Conservation (phyloP, 2,797 vertebrate species). For the Allobates femoralis region DNA sequence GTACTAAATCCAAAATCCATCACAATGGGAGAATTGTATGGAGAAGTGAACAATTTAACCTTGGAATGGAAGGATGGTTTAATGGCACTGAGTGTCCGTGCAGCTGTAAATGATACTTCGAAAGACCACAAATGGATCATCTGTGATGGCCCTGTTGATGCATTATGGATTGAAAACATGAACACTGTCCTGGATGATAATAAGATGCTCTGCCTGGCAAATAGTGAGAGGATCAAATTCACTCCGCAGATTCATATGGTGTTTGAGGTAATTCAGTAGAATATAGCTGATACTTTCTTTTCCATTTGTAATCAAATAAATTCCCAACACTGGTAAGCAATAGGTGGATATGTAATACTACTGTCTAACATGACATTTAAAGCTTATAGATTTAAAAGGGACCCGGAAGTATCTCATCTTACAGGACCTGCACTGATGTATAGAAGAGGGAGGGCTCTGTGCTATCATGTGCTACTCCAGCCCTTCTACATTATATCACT, state of each 20-base stretch:
- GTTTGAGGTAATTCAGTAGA: constrained; percentile 81
- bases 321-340: neutral
- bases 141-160: constrained; percentile 88
- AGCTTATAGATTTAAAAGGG: neutral
- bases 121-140: constrained; percentile 89
- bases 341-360: neutral
- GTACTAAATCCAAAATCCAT: constrained; percentile 90
- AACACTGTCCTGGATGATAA: constrained; percentile 91
- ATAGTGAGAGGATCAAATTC: constrained; percentile 90
- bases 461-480: too few species aligned
- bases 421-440: too few species aligned
- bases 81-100: constrained; percentile 86
- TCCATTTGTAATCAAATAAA: neutral
- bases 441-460: too few species aligned
- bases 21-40: constrained; percentile 86
- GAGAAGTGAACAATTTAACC: constrained; percentile 82
- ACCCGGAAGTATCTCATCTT: too few species aligned
- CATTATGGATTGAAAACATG: constrained; percentile 92
- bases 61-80: constrained; percentile 89
- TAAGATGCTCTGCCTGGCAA: constrained; percentile 91
- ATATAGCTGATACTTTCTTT: neutral
- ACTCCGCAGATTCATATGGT: constrained; percentile 88
- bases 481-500: too few species aligned
- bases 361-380: neutral
- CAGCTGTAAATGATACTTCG: constrained; percentile 79